phyloP scores from a whole-genome alignment of 2,797 vertebrate genomes.

The Pygocentrus nattereri region DNA sequence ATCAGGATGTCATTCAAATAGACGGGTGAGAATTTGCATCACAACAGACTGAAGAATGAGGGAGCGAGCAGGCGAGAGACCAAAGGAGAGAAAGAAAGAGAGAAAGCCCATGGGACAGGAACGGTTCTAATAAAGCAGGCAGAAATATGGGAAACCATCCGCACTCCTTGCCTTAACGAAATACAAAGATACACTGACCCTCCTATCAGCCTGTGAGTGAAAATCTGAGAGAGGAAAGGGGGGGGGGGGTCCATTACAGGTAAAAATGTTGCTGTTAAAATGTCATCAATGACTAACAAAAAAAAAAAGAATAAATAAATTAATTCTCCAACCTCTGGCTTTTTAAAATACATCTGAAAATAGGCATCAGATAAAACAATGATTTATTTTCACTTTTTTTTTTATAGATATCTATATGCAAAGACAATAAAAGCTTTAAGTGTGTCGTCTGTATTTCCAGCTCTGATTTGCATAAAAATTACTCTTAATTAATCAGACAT shows the following conservation, averaged over 20 bases:
- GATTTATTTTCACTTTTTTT: not conserved
- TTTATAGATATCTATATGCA: not conserved
- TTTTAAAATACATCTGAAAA: not conserved
- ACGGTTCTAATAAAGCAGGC: constrained; percentile 83
- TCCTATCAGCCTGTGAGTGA: constrained; percentile 8
- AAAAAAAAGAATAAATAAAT: constrained; percentile 1
- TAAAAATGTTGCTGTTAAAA: constrained; percentile 15
- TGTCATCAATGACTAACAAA: constrained; percentile 3
- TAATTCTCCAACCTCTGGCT: not conserved
- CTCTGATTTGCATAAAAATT: not conserved
- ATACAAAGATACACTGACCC: constrained; percentile 42
- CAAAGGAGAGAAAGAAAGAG: constrained; percentile 59
- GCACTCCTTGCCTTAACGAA: constrained; percentile 16
- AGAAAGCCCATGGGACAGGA: constrained; percentile 84
- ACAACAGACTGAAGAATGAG: constrained; percentile 86
- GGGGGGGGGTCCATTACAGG: not conserved
- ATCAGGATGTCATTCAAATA: constrained; percentile 99
- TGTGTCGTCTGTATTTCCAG: not conserved
- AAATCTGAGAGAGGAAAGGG: not conserved
- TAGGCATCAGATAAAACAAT: not conserved
- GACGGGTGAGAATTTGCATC: constrained; percentile 98
- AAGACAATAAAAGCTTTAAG: not conserved
- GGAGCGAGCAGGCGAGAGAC: constrained; percentile 65
- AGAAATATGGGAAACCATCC: constrained; percentile 48
- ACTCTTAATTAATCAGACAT: constrained; percentile 8